Evolutionary conservation across 1,140 invertebrate species (phyloP), one percentile per base, ranked within the genome.

Genomic region (Drosophila nasuta): DNA sequence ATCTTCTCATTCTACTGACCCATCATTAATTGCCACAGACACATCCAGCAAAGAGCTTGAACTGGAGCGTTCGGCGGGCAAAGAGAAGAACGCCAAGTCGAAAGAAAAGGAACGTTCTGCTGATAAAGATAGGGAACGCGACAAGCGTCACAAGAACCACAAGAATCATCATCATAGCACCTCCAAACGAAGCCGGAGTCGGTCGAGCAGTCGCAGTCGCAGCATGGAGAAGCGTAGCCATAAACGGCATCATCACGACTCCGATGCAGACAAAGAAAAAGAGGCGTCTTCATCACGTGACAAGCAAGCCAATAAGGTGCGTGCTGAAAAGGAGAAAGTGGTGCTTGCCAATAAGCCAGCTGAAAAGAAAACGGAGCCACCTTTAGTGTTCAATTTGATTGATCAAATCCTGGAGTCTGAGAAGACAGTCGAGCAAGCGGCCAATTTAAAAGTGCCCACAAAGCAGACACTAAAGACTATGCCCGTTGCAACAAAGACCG

Each of bases 231-330:
- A 82, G 51, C 81, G 91, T 10, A 56, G 49, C 15, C 92, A 93
- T 63, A 93, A 82, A 89, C 87, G 74, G 87, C 93, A 52, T 65
- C 90, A 62, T 91, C 93, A 92, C 33, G 93, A 93, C 15, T 79
- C 87, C 2, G 77, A 83, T 52, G 51, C 33, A 7, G 72, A 63
- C 10, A 93, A 49, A 35, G 58, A 46, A 56, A 77, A 33, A 41
- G 76, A 79, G 13, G 56, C 52, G 43, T 25, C 51, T 25, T 25
- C 28, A 2, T 11, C 38, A 11, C 65, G n/a, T 1, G 75, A 87
- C 1, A 86, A 73, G n/a, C 60, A 63, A 1, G 45, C 25, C 1
- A 75, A 7, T 17, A 85, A 81, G 51, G 63, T 59, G 15, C 67
- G 57, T 3, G 49, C 59, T 7, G 62, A 67, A 15, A 17, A 46